Conservation (phyloP, 2,888 invertebrate species). For the Eurytoma californica region DNA sequence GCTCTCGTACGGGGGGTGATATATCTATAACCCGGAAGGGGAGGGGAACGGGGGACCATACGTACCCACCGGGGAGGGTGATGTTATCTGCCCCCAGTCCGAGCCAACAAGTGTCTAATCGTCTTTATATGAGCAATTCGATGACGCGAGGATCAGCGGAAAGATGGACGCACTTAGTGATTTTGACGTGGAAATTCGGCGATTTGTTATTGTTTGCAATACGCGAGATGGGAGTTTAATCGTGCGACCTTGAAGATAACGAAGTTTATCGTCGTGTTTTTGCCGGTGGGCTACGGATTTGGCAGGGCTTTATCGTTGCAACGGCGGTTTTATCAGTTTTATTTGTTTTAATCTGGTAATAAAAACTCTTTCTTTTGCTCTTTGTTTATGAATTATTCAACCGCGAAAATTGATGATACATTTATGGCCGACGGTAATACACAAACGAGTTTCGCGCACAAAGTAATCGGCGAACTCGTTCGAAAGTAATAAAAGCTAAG, state of each 20-base stretch:
- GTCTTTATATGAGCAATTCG: background rate
- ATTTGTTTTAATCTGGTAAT: too few relatives aligned
- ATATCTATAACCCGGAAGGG: slow-evolving; percentile 4
- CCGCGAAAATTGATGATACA: too few relatives aligned
- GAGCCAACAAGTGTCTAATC: slow-evolving; percentile 53
- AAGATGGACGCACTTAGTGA: background rate
- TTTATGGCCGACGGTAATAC: too few relatives aligned
- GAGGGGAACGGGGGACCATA: background rate
- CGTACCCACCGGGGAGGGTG: slow-evolving; percentile 19
- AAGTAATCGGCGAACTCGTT: too few relatives aligned
- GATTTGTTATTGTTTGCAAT: slow-evolving; percentile 33
- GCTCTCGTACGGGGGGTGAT: background rate
- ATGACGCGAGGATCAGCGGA: slow-evolving; percentile 1
- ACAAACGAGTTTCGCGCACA: too few relatives aligned
- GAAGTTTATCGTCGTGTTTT: background rate
- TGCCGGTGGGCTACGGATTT: background rate
- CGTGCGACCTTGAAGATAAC: background rate
- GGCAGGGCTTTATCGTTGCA: too few relatives aligned
- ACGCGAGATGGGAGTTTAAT: background rate
- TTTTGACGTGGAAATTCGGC: too few relatives aligned
- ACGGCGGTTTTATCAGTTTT: too few relatives aligned
- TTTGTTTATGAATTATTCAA: too few relatives aligned
- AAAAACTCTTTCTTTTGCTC: too few relatives aligned
- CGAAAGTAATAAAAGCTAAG: too few relatives aligned
- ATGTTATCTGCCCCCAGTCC: slow-evolving; percentile 24